Evolutionary conservation across 1,140 invertebrate genomes (phyloP).

Genomic region (Drosophila jambulina): DNA sequence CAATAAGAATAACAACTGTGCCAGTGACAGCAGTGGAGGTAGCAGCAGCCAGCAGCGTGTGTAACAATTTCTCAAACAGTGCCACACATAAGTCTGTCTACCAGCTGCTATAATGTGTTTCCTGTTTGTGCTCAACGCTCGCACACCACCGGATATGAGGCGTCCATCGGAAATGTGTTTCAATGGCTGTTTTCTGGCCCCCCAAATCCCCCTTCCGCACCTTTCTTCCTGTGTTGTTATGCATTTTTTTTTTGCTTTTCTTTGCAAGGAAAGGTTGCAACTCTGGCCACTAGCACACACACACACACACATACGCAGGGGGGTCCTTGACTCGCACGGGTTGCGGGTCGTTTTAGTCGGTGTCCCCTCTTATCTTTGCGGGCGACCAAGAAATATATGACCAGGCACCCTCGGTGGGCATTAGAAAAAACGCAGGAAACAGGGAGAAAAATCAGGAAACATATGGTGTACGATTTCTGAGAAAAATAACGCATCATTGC

Average conservation of each 20-base stretch:
- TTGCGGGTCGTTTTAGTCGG: slow-evolving; percentile 34
- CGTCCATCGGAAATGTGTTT: slow-evolving; percentile 51
- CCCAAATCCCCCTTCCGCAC: slow-evolving; percentile 12
- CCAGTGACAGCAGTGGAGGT: slow-evolving; percentile 73
- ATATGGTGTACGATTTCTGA: neutral
- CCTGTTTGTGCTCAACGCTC: slow-evolving; percentile 80
- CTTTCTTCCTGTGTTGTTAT: slow-evolving; percentile 7
- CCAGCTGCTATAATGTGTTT: slow-evolving; percentile 83
- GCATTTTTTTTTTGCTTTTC: slow-evolving; percentile 7
- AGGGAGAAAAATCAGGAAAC: neutral
- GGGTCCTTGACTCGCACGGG: slow-evolving; percentile 50
- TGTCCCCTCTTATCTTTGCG: slow-evolving; percentile 72
- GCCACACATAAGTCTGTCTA: slow-evolving; percentile 82
- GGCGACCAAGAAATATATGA: slow-evolving; percentile 72
- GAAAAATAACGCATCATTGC: neutral
- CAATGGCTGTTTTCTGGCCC: slow-evolving; percentile 42
- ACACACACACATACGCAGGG: slow-evolving; percentile 11
- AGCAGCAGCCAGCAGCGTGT: slow-evolving; percentile 35
- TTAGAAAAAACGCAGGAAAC: slow-evolving; percentile 48
- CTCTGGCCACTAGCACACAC: slow-evolving; percentile 39
- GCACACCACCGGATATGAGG: slow-evolving; percentile 78
- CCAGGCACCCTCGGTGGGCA: slow-evolving; percentile 60
- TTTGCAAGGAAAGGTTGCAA: slow-evolving; percentile 65
- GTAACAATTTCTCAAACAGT: slow-evolving; percentile 83
- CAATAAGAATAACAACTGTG: slow-evolving; percentile 47